These are phyloP conservation scores for Apotomis betuletana DNA, from an alignment of 2,888 invertebrate species.

Conservation along the genomic window DNA sequence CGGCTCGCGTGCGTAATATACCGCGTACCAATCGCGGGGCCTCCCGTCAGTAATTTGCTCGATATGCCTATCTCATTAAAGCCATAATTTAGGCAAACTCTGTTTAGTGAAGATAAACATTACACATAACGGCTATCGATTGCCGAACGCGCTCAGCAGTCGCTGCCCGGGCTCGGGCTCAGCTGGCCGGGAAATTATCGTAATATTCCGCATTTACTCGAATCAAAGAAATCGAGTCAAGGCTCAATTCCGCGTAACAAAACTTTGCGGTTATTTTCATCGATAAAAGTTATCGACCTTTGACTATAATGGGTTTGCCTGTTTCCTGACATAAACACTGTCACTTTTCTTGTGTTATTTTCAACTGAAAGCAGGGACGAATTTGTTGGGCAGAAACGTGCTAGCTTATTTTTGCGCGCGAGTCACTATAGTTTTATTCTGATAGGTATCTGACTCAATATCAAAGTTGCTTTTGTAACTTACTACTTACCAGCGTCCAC, in stretches of 20 bases:
- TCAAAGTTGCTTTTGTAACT: no score
- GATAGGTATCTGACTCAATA: no score
- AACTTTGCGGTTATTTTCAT: slow-evolving; percentile 7
- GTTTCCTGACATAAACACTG: slow-evolving; percentile 22
- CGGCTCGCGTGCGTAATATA: slow-evolving; percentile 13
- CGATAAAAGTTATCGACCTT: slow-evolving; percentile 25
- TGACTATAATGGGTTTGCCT: slow-evolving; percentile 22
- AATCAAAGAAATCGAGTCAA: slow-evolving; percentile 32
- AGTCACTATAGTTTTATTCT: not conserved
- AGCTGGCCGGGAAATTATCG: not conserved
- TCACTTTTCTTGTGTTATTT: not conserved
- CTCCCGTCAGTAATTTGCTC: slow-evolving; percentile 23
- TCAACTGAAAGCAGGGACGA: not conserved
- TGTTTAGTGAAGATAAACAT: slow-evolving; percentile 29
- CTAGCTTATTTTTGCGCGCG: not conserved
- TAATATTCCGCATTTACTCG: slow-evolving; percentile 9
- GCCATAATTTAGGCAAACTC: slow-evolving; percentile 5
- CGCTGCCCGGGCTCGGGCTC: not conserved
- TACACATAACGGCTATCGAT: slow-evolving; percentile 28
- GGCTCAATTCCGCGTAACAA: slow-evolving; percentile 9
- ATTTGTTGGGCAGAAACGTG: not conserved
- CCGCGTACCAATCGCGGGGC: not conserved
- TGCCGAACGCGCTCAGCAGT: slow-evolving; percentile 6
- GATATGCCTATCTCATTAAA: not conserved
- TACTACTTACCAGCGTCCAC: no score